Percentiles rank a stretch among this genome's conserved stretches.
Conservation (phyloP, 1,140 invertebrate species). For the Adoxophyes honmai region DNA sequence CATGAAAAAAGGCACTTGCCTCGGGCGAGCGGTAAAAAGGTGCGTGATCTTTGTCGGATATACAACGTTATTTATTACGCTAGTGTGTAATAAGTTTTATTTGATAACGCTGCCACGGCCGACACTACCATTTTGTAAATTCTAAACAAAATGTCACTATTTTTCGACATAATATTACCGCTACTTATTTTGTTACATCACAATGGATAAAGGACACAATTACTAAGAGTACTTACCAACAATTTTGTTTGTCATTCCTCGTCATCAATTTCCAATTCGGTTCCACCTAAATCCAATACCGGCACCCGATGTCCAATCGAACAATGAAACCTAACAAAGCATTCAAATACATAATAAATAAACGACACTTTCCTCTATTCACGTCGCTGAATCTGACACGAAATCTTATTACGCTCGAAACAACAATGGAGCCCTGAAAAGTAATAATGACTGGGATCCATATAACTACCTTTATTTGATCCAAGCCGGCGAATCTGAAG, state of each 20-base stretch:
- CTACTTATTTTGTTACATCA: no score
- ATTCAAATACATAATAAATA: background rate
- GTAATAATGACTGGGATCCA: background rate
- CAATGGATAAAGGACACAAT: no score
- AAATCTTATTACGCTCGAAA: slow-evolving; percentile 7
- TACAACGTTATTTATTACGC: slow-evolving; percentile 38
- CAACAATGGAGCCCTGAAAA: background rate
- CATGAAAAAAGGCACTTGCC: slow-evolving; percentile 56
- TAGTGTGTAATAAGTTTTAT: slow-evolving; percentile 37
- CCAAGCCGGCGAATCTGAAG: background rate
- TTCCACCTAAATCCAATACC: no score
- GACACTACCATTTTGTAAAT: background rate
- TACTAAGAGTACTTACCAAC: no score
- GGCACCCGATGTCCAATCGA: background rate
- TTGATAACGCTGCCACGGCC: slow-evolving; percentile 20
- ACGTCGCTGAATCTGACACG: background rate
- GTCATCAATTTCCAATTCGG: no score
- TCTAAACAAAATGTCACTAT: background rate
- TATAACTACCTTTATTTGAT: background rate
- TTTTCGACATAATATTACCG: no score
- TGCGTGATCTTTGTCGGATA: slow-evolving; percentile 61
- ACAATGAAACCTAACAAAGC: background rate
- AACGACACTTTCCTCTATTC: slow-evolving; percentile 1
- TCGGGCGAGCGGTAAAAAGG: slow-evolving; percentile 43
- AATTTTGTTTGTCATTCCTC: no score